phyloP scores from a whole-genome alignment of 2,888 invertebrate species.

The Lasioglossum villosulum region DNA sequence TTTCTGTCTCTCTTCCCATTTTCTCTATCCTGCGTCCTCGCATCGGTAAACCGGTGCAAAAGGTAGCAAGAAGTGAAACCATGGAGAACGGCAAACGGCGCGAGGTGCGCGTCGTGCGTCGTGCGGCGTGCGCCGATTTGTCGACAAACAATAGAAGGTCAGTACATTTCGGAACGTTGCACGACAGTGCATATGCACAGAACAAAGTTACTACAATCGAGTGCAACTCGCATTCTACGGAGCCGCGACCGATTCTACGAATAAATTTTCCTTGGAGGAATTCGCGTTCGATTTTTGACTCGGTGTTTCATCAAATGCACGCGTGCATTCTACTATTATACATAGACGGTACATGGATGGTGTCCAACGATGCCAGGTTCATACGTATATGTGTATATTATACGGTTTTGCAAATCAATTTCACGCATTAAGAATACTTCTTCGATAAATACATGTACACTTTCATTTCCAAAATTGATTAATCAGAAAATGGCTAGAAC shows the following conservation, averaged over 20 bases:
- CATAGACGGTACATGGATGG: not conserved
- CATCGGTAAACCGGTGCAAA: slow-evolving; percentile 61
- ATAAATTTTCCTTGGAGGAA: slow-evolving; percentile 37
- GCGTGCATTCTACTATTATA: no score
- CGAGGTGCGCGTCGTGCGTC: not conserved
- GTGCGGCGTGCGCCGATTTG: slow-evolving; percentile 60
- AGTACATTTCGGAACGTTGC: slow-evolving; percentile 67
- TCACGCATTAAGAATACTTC: no score
- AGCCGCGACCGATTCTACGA: not conserved
- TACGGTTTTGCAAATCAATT: not conserved
- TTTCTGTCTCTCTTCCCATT: not conserved
- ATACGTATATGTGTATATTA: not conserved
- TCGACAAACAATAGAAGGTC: slow-evolving; percentile 78
- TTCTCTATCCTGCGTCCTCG: slow-evolving; percentile 36
- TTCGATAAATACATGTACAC: no score
- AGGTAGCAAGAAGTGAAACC: slow-evolving; percentile 60
- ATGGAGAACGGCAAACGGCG: slow-evolving; percentile 30
- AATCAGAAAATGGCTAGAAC: no score
- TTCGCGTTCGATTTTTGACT: slow-evolving; percentile 16
- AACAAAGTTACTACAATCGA: slow-evolving; percentile 54
- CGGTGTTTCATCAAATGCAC: not conserved
- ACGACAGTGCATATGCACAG: not conserved
- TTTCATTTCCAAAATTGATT: no score
- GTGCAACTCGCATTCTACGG: slow-evolving; percentile 38
- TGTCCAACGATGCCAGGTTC: not conserved